Base-by-base conservation (phyloP, 2,113 vertebrate species). In the Sylvilagus bachmani region DNA sequence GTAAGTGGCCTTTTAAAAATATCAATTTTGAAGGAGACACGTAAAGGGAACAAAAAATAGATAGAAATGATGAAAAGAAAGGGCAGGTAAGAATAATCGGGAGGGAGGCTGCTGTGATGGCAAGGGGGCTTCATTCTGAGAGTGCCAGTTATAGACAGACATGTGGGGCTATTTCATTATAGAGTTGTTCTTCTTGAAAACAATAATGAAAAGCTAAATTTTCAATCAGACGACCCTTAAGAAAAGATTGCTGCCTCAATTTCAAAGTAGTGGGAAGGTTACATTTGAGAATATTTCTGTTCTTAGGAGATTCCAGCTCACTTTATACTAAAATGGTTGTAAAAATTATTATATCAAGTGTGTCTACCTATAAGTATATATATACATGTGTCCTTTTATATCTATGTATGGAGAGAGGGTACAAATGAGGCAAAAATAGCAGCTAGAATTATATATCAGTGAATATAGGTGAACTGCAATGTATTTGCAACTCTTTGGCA, bases 1-100 rank as follows among this genome's bases (percentile, higher is more conserved):
- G 36, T 90, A 85, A 86, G 36, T 92, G 79, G 85, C 88, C 90
- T 96, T 95, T 94, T 62, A 81, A 96, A 44, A 93, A 86, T 92
- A 95, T 86, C 94, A 86, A 0, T 90, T 90, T 69, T 73, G 67
- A 94, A 29, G 53, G 21, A 21, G 29, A 96, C 93, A 92, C 38
- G 31, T 86, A 86, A 93, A 79, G 33, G 36, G 44, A 90, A 67
- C 51, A 66, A 90, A 84, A 75, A 88, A 27, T 21, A 75, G 33
- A 33, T 49, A 31, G 94, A 62, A 31, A 62, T 22, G 12, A 66
- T 81, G 24, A 80, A 93, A 90, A 89, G 55, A 82, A 95, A 91
- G 38, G 38, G 31, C 51, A 53, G 29, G 5, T 53, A 75, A 75
- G 51, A 91, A 87, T 78, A 94, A 83, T 36, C 51, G 16, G 29